Base-by-base conservation (phyloP, 2,113 vertebrate species). In the Archilochus colubris region DNA sequence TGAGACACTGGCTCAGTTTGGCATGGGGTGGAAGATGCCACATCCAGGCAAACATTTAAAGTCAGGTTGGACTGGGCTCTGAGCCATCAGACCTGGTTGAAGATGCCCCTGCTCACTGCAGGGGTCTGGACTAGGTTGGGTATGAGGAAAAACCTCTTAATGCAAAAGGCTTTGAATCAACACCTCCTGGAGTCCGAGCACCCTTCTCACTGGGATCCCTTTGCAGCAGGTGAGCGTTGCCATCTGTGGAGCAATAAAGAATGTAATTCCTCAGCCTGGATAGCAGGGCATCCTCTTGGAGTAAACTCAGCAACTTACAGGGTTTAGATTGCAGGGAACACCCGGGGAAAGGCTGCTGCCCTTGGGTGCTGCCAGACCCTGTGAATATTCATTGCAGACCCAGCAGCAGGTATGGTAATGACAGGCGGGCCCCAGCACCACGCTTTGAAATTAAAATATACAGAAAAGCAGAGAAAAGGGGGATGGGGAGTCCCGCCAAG, bases 81-180 rank as follows among this genome's bases (percentile, higher is more conserved):
- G 46, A 46, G 46, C 46, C 16, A 46, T 19, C 46, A 18, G 17
- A 46, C 18, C 46, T 46, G 7, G 46, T 46, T 46, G 46, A 46
- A 19, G 46, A 46, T 46, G 14, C 9, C 38, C 38, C 38, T 40
- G 38, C 38, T 40, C 38, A 40, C 38, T 40, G 38, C 38, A 40
- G 12, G 38, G 12, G 38, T 40, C 38, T 59, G 5, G 5, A 22
- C 77, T 11, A 51, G 5, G 1, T 0, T 20, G 30, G 48, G 5
- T 2, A 21, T 9, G 0, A 4, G 16, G 15, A 13, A 3, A 0
- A 18, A 6, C 12, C 46, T 31, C 10, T 31, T 38, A 51, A 48
- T 31, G 12, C 1, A 0, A 2, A 53, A 59, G 9, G 3, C 4
- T n/a, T 73, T 74, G 68, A 51, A 70, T 33, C n/a, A 53, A 23